Evolutionary conservation across 2,888 invertebrate species (phyloP), one percentile per base, ranked within the genome.

Genomic region (Diploptera punctata): DNA sequence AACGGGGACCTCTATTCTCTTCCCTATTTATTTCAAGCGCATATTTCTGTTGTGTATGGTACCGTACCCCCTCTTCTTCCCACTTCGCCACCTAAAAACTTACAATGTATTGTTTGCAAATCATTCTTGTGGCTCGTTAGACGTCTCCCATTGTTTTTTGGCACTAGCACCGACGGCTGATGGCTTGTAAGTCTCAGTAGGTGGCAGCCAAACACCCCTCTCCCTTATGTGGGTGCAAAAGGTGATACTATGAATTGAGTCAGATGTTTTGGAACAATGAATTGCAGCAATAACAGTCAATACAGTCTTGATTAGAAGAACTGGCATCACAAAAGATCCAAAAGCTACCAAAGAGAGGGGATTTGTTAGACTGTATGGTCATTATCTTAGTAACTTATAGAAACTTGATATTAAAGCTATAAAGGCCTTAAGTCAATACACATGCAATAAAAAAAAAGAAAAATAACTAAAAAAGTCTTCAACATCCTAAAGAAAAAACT

Each of bases 101-200:
- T 62, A 70, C 71, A 71, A 16, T 29, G 43, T 57, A 71, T 71
- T 71, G 71, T 71, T 71, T 71, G 71, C 71, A 71, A 71, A 71
- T 71, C 67, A 65, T 69, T 71, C 67, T 65, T 67, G n/a, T 44
- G 13, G 19, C 67, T 71, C 67, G 71, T 71, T 71, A 71, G 67
- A 57, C 67, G 71, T 62, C 26, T 49, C 57, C 71, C 44, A 71
- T 71, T 71, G 71, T 71, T 71, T 52, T 57, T 69, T 69, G 69
- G 69, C 69, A 57, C 68, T 68, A 33, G 68, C 54, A 54, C 54
- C 52, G 68, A 54, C 54, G 68, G 52, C 68, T 68, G 68, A 33
- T 19, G 38, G 54, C 57, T 60, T 69, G 69, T 69, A 54, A 44
- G 69, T 16, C 69, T 38, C 69, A 44, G 69, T 69, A 60, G 69